Evolutionary conservation across 2,888 invertebrate species (phyloP), one percentile per base, ranked within the genome.

Genomic region (Capitulum mitella): DNA sequence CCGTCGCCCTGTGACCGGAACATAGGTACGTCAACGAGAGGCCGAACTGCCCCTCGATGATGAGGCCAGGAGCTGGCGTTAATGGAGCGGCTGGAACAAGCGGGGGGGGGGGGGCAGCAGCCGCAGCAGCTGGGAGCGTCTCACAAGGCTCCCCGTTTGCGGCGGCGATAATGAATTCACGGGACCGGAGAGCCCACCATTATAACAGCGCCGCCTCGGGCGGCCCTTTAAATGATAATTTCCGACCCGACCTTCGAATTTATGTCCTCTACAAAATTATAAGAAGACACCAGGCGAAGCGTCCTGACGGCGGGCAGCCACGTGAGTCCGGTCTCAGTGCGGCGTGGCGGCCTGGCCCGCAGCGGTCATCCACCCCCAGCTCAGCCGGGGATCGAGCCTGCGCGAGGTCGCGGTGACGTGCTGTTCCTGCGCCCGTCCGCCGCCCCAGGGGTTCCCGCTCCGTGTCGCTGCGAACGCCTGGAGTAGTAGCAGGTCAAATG

Each of bases 151-250:
- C 22, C 16, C 70, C 70, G 70, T 70, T 70, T 70, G 70, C 37
- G 70, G 70, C 70, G 16, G 70, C 70, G 8, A 37, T 70, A 70
- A 70, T 70, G 70, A 70, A 70, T 70, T 70, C 70, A 70, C 70
- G 16, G 70, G 19, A 5, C 22, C 22, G 70, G 29, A n/a, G 34
- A 22, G 70, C 37, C 70, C n/a, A 14, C 70, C 37, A 37, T 70
- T 70, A 70, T 32, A 26, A 70, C 37, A 70, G 22, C 2, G 26
- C 37, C 70, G 70, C 70, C 70, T 8, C 37, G 8, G 64, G 70
- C 34, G 34, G 34, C 34, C 37, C 37, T 37, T 8, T 37, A 70
- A 70, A 70, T 70, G 70, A 70, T 70, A 22, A 70, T 37, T 70
- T 32, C 26, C 70, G 37, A n/a, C 70, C 70, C 8, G 70, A 37